A percentile compares a stretch with the other conserved stretches of the same genome.
phyloP scores from a whole-genome alignment of 1,140 invertebrate genomes.

The Lasaia peninsularis region DNA sequence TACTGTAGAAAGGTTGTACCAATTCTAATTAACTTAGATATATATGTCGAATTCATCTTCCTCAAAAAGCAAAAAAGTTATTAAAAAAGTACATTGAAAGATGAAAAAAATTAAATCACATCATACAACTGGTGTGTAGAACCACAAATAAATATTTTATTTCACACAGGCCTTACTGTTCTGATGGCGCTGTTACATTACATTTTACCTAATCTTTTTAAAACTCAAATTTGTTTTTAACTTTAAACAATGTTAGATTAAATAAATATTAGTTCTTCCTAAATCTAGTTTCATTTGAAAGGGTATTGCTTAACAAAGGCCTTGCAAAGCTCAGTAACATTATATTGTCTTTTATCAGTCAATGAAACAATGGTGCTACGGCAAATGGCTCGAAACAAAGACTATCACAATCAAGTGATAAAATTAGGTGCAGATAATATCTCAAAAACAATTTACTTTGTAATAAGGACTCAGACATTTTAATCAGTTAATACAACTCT shows the following conservation, averaged over 20 bases:
- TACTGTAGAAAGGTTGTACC: no score
- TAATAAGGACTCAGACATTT: slow-evolving; percentile 6
- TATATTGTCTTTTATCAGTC: slow-evolving; percentile 28
- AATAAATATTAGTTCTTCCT: not conserved
- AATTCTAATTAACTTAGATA: no score
- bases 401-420: slow-evolving; percentile 25
- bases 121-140: no score
- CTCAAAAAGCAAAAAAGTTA: no score
- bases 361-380: slow-evolving; percentile 35
- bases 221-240: no score
- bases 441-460: slow-evolving; percentile 16
- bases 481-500: not conserved
- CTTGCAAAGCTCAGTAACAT: slow-evolving; percentile 23
- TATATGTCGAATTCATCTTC: no score
- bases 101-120: no score
- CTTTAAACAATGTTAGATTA: not conserved
- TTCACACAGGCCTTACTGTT: no score
- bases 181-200: no score
- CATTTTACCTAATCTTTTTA: no score
- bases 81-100: no score
- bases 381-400: slow-evolving; percentile 40
- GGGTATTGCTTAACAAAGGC: slow-evolving; percentile 23
- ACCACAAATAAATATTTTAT: no score
- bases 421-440: slow-evolving; percentile 31
- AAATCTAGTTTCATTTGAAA: not conserved